Evolutionary conservation across 2,888 invertebrate species (phyloP), one percentile per base, ranked within the genome.

Genomic region (Eustalomyia histrio): DNA sequence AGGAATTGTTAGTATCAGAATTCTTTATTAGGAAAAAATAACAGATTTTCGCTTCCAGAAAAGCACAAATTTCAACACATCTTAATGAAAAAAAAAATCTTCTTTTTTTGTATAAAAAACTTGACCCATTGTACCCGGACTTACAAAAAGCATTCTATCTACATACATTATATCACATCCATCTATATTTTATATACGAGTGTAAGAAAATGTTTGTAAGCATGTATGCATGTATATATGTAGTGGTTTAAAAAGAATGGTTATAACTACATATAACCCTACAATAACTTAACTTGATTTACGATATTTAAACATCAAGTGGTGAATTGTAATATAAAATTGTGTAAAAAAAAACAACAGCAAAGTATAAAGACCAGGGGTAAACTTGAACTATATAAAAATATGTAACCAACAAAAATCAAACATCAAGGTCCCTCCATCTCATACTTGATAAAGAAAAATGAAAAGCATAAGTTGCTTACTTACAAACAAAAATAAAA

Each of bases 221-320:
- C 29, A 29, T 29, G 29, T n/a, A n/a, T 47, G n/a, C 12, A 10
- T 47, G 29, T 55, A 3, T 18, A n/a, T 73, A 43, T n/a, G n/a
- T 50, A 29, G 35, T 9, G n/a, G 39, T 67, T 61, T 33, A 4
- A n/a, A 47, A 64, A 60, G 18, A 39, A 64, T 39, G 47, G 50
- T 57, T 63, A 47, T 35, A 63, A 75, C 43, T 65, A 58, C 21
- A 64, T 58, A 52, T 16, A 63, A 52, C 64, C 16, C 43, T 24
- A 24, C 58, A 64, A 68, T 58, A 69, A 79, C 52, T 69, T 74
- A 64, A 79, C 63, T 74, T 79, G 79, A 79, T 74, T 74, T 74
- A 79, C 68, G 63, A 69, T 52, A 79, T 74, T 74, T 79, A 35
- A 74, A 69, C 69, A 64, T 69, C 52, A 69, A 69, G 64, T 64